Base-by-base conservation (phyloP, 1,140 invertebrate species). In the Theocolax elegans region DNA sequence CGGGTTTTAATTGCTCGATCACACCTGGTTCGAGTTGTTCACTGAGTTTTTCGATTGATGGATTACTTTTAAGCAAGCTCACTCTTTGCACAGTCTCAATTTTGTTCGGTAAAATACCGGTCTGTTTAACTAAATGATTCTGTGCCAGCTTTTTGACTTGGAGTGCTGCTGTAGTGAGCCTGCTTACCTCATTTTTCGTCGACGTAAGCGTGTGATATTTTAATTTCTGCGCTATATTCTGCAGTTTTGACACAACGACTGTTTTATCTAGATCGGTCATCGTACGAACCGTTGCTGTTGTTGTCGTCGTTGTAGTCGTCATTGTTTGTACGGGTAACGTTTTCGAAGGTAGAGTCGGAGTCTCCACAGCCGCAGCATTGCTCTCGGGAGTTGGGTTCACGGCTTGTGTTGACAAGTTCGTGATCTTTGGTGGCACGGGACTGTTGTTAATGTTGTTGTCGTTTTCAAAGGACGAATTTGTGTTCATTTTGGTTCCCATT, bases 201-300 rank as follows among this genome's bases (percentile, higher is more conserved):
- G 83, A 79, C 2, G 29, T 29, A 19, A 83, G 15, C 35, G 77
- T 62, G 31, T 85, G 81, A 66, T 83, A 85, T 54, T 84, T 85
- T 8, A 83, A 13, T 46, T 85, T 84, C n/a, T 83, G 83, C 53
- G 67, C 21, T 1, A 80, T 66, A 12, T 40, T 77, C 44, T 80
- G 80, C 48, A 29, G 56, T 74, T 78, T 77, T 56, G 46, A 12
- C 2, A 10, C 64, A 2, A 66, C 53, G 19, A 23, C 53, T n/a
- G 71, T 60, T 12, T 74, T 76, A 3, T 53, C 44, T 19, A 80
- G 77, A 19, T 75, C 73, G 1, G 62, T 3, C 2, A 48, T 25
- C 12, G 56, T 53, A 19, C 46, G 48, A 21, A 27, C 13, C 10
- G 25, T 56, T 13, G 48, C 25, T 10, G n/a, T 6, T 15, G 12